Evolutionary conservation across 2,888 invertebrate species (phyloP).

Genomic region (Microchrysa polita): DNA sequence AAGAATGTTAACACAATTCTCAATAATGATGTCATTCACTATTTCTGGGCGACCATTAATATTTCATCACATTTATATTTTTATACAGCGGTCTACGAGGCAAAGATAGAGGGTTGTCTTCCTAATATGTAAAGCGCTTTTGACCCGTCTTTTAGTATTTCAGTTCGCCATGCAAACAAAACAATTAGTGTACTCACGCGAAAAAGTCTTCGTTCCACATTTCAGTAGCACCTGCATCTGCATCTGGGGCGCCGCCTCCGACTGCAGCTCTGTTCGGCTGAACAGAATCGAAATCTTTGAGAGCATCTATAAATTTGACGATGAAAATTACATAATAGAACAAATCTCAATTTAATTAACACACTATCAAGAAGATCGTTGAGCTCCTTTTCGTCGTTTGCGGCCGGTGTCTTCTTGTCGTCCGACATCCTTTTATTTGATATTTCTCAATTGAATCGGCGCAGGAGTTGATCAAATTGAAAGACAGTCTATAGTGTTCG

Average conservation of each 20-base stretch:
- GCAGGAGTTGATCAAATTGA: too few relatives aligned
- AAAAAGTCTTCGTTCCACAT: slow-evolving; percentile 80
- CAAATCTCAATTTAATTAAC: slow-evolving; percentile 48
- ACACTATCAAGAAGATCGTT: slow-evolving; percentile 81
- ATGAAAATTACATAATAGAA: slow-evolving; percentile 46
- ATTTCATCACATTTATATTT: too few relatives aligned
- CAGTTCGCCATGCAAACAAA: neutral
- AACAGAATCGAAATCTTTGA: slow-evolving; percentile 68
- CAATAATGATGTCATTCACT: too few relatives aligned
- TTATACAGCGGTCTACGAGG: too few relatives aligned
- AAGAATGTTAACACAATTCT: too few relatives aligned
- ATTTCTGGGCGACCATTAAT: too few relatives aligned
- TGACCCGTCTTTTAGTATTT: too few relatives aligned
- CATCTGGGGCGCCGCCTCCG: slow-evolving; percentile 8
- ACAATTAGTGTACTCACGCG: slow-evolving; percentile 66
- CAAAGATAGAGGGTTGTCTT: too few relatives aligned
- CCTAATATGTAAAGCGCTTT: too few relatives aligned
- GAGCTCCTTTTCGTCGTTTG: slow-evolving; percentile 71
- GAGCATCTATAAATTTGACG: slow-evolving; percentile 68
- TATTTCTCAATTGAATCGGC: neutral
- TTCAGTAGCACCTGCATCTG: slow-evolving; percentile 62
- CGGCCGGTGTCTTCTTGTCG: slow-evolving; percentile 41
- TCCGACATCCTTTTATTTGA: slow-evolving; percentile 40
- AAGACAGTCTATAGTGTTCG: too few relatives aligned
- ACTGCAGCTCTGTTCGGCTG: slow-evolving; percentile 40